Percentiles rank a stretch among this genome's conserved stretches.
These are phyloP conservation scores for Pelosia muscerda DNA, from an alignment of 2,888 invertebrate genomes.

Conservation along the genomic window DNA sequence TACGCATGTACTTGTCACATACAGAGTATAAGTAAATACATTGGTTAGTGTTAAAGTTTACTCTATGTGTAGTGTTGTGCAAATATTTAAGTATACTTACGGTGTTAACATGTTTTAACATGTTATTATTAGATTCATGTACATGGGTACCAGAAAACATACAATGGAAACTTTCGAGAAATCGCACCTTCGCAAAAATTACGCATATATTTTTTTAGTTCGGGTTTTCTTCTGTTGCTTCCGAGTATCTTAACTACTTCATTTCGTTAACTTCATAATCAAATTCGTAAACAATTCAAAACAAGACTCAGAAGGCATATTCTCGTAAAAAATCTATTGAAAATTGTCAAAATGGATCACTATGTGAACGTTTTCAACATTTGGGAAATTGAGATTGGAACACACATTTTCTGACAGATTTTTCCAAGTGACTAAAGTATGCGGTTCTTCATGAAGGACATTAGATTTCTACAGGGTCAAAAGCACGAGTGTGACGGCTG, in stretches of 20 bases:
- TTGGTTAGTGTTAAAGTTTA: slow-evolving; percentile 29
- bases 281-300: neutral
- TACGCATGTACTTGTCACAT: neutral
- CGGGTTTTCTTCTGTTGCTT: neutral
- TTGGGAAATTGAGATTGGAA: no score
- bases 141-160: slow-evolving; percentile 10
- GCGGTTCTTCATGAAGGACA: no score
- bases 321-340: no score
- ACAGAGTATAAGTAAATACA: slow-evolving; percentile 14
- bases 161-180: neutral
- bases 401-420: no score
- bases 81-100: slow-evolving; percentile 38
- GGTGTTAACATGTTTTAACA: slow-evolving; percentile 32
- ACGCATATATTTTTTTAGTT: neutral
- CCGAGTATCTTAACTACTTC: neutral
- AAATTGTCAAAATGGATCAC: no score
- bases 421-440: no score
- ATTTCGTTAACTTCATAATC: neutral
- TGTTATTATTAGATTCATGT: slow-evolving; percentile 12
- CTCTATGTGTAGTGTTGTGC: slow-evolving; percentile 36
- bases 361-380: no score
- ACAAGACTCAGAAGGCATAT: no score
- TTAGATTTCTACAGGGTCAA: no score
- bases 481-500: no score
- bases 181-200: neutral